Conservation (phyloP, 2,888 invertebrate genomes). For the Acronicta aceris region DNA sequence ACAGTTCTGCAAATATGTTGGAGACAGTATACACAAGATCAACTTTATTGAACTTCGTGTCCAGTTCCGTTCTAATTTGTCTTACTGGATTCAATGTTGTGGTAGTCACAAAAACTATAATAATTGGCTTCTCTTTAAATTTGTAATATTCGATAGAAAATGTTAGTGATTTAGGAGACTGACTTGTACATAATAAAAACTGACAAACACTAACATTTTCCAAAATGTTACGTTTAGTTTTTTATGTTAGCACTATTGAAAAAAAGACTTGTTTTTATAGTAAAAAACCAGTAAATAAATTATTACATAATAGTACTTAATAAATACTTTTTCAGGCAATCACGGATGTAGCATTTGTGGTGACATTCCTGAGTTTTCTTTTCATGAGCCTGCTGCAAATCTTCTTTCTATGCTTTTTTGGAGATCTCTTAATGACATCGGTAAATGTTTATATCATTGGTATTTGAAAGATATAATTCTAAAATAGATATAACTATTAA, state of each 20-base stretch:
- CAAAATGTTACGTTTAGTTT: too few relatives aligned
- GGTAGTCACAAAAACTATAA: conserved; percentile 59
- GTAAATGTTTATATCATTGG: conserved; percentile 56
- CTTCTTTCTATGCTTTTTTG: conserved; percentile 75
- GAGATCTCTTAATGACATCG: conserved; percentile 71
- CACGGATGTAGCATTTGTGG: conserved; percentile 59
- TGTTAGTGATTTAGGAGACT: too few relatives aligned
- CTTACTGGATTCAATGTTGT: conserved; percentile 75
- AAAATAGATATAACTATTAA: background rate
- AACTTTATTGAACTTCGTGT: conserved; percentile 70
- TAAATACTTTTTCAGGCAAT: conserved; percentile 63
- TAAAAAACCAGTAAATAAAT: background rate
- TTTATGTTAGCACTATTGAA: too few relatives aligned
- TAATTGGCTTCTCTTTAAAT: too few relatives aligned
- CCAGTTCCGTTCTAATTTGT: conserved; percentile 73
- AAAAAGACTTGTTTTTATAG: too few relatives aligned
- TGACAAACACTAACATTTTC: too few relatives aligned
- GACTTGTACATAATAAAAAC: too few relatives aligned
- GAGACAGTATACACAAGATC: conserved; percentile 69
- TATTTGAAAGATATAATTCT: background rate
- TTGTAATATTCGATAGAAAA: too few relatives aligned
- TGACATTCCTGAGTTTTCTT: conserved; percentile 69
- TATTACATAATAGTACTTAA: background rate
- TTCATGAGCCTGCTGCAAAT: conserved; percentile 70
- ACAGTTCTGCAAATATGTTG: conserved; percentile 64